These are phyloP conservation scores for Labrus mixtus DNA, from an alignment of 2,113 vertebrate species.

Conservation along the genomic window DNA sequence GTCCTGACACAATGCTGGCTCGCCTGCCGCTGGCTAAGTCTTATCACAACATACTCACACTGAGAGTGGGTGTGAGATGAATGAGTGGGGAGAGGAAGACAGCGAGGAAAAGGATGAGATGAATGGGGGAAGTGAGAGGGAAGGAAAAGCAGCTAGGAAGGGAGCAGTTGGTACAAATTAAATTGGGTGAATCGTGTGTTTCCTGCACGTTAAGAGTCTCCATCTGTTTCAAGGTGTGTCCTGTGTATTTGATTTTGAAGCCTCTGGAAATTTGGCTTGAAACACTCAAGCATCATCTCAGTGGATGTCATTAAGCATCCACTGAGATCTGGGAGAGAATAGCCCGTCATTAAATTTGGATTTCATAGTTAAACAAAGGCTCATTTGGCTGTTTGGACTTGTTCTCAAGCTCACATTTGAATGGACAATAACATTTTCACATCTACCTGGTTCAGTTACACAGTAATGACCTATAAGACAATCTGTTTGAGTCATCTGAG, in stretches of 20 bases:
- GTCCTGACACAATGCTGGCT: conserved; percentile 56
- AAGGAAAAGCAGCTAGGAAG: conserved; percentile 32
- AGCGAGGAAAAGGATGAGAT: conserved; percentile 44
- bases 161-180: conserved; percentile 64
- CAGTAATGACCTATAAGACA: too few relatives aligned
- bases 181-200: conserved; percentile 54
- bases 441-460: too few relatives aligned
- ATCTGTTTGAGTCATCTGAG: too few relatives aligned
- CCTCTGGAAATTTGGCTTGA: not conserved
- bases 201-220: conserved; percentile 34
- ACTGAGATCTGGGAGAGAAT: not conserved
- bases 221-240: conserved; percentile 36
- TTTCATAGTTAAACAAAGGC: not conserved
- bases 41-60: conserved; percentile 66
- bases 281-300: not conserved
- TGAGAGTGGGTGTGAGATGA: conserved; percentile 60
- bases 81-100: conserved; percentile 55
- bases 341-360: not conserved
- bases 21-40: conserved; percentile 47
- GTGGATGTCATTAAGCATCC: not conserved
- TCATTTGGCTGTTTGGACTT: not conserved
- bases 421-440: too few relatives aligned
- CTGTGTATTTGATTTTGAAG: not conserved
- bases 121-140: conserved; percentile 32
- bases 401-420: not conserved